These are phyloP conservation scores for Lycocerus yunnanus DNA, from an alignment of 2,888 invertebrate species.

Conservation along the genomic window DNA sequence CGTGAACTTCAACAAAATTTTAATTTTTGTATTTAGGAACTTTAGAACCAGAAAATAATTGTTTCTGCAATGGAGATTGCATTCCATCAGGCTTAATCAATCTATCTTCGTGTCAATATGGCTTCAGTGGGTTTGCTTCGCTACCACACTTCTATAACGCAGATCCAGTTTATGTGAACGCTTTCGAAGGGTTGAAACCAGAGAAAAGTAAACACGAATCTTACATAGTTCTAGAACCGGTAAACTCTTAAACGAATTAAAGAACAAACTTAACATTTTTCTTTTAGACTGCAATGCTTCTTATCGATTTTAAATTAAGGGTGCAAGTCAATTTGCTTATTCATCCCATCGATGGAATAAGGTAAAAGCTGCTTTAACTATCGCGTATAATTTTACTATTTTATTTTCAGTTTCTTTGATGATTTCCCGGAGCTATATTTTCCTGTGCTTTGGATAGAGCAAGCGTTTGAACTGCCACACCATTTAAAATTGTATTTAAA, in stretches of 20 bases:
- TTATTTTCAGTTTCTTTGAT: too few relatives aligned
- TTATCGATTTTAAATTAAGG: conserved; percentile 75
- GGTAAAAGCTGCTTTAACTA: conserved; percentile 52
- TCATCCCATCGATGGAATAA: conserved; percentile 64
- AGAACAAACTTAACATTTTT: neutral
- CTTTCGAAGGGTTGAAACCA: conserved; percentile 69
- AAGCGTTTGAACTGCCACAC: too few relatives aligned
- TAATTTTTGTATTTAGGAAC: conserved; percentile 54
- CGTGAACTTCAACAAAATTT: too few relatives aligned
- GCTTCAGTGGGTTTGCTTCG: conserved; percentile 78
- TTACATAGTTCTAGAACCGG: conserved; percentile 73
- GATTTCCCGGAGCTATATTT: too few relatives aligned
- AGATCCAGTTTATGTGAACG: conserved; percentile 65
- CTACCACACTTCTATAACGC: conserved; percentile 80
- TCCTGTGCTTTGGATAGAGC: too few relatives aligned
- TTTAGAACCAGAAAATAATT: conserved; percentile 61
- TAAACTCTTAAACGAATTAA: conserved; percentile 50
- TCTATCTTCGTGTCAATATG: conserved; percentile 72
- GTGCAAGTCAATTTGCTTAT: conserved; percentile 80
- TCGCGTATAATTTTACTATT: too few relatives aligned
- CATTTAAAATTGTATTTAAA: too few relatives aligned
- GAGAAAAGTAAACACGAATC: conserved; percentile 70
- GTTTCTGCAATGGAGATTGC: conserved; percentile 73
- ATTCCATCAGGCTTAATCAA: conserved; percentile 72
- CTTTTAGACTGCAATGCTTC: conserved; percentile 68